Evolutionary conservation across 2,113 vertebrate genomes (phyloP), one percentile per base, ranked within the genome.

Genomic region (Rana temporaria): DNA sequence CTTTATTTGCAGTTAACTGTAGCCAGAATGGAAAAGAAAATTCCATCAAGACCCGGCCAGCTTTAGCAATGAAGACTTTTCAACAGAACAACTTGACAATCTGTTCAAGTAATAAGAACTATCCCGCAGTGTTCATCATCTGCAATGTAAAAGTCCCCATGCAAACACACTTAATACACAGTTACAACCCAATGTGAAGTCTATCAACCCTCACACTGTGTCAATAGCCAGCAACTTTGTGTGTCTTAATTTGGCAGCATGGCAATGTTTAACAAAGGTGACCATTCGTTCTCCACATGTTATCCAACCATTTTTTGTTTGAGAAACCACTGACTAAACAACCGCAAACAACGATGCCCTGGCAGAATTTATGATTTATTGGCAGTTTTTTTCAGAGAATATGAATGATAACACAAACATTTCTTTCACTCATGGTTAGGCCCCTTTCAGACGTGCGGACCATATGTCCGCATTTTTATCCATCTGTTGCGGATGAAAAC

Each of bases 111-210:
- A 63, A 60, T 81, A 53, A 38, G 0, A 8, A 8, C 1, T 22
- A 18, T 38, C 52, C 6, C 15, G 18, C 68, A 11, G 17, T 4
- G n/a, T 20, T 24, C 56, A 34, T 81, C 64, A 68, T 81, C 32
- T 22, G 67, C 34, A 63, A 66, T 38, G 30, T 19, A 78, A 78
- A 67, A 69, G 24, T 11, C 34, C 38, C 56, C 48, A 15, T 20
- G 30, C 38, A 64, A 60, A 81, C n/a, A 42, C 19, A 73, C 52
- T 38, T 73, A 81, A 81, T 81, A 80, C 78, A 70, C 70, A 32
- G 48, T 30, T 70, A 60, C 34, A 62, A 70, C 62, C 30, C 62
- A 52, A 70, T 70, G 42, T 20, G 64, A 79, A 38, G 53, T n/a
- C 64, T 79, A 60, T 69, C 38, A 55, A 79, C 70, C 66, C 56